A percentile compares a stretch with the other conserved stretches of the same genome.
phyloP scores from a whole-genome alignment of 2,888 invertebrate species.

The Sinotaia quadrata region DNA sequence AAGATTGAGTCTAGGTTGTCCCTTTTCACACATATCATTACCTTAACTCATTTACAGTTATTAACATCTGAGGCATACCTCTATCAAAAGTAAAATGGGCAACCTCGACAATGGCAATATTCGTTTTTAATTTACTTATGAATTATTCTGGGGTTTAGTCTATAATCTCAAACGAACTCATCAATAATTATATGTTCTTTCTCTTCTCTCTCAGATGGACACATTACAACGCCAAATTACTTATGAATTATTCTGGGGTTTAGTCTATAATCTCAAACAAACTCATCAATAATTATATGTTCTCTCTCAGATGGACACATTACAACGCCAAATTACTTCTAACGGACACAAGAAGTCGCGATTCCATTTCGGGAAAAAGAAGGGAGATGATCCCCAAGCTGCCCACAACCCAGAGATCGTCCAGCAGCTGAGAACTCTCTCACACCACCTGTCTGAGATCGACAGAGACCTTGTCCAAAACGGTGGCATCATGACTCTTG shows the following conservation, averaged over 20 bases:
- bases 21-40: too few relatives aligned
- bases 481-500: constrained; percentile 17
- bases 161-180: too few relatives aligned
- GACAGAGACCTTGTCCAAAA: constrained; percentile 43
- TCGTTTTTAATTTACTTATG: too few relatives aligned
- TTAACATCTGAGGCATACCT: too few relatives aligned
- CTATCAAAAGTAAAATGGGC: too few relatives aligned
- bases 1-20: too few relatives aligned
- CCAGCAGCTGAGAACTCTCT: constrained; percentile 54
- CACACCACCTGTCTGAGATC: constrained; percentile 48
- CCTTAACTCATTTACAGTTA: too few relatives aligned
- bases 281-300: too few relatives aligned
- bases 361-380: constrained; percentile 54
- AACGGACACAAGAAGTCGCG: constrained; percentile 42
- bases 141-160: too few relatives aligned
- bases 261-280: too few relatives aligned
- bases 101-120: too few relatives aligned
- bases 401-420: constrained; percentile 43
- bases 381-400: constrained; percentile 30
- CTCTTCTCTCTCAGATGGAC: constrained; percentile 43
- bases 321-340: constrained; percentile 50
- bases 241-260: too few relatives aligned
- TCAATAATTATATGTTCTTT: not conserved
- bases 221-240: constrained; percentile 54
- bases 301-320: constrained; percentile 49